phyloP scores from a whole-genome alignment of 2,888 invertebrate genomes.

The Monopis laevigella region DNA sequence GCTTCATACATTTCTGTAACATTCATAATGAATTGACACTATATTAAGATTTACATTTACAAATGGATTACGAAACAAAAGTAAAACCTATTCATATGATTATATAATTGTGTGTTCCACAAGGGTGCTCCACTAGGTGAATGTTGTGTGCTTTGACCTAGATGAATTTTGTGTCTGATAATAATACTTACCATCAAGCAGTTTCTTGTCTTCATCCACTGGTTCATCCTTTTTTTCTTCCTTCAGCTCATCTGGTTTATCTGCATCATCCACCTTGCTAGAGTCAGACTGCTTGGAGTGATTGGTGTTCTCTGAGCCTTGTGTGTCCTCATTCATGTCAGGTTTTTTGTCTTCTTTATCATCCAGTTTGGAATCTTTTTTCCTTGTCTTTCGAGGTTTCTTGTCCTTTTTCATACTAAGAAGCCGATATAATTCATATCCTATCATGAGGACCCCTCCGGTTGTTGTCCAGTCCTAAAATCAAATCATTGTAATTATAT shows the following conservation, averaged over 20 bases:
- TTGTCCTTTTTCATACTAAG: conserved; percentile 80
- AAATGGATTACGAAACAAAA: too few relatives aligned
- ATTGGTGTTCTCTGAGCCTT: conserved; percentile 39
- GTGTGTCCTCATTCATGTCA: conserved; percentile 48
- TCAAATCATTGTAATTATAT: background rate
- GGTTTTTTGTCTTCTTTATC: conserved; percentile 25
- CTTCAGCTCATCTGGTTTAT: conserved; percentile 56
- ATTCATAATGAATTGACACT: conserved; percentile 10
- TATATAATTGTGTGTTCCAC: too few relatives aligned
- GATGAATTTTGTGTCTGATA: too few relatives aligned
- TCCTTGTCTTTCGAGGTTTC: conserved; percentile 64
- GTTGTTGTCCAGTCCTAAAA: conserved; percentile 81
- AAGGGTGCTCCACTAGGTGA: too few relatives aligned
- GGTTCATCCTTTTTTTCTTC: conserved; percentile 61
- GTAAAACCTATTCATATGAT: too few relatives aligned
- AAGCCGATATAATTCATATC: conserved; percentile 95
- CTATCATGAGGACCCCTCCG: conserved; percentile 95
- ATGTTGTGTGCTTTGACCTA: too few relatives aligned
- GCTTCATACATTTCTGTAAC: conserved; percentile 81
- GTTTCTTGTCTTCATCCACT: conserved; percentile 71
- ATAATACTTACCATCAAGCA: conserved; percentile 79
- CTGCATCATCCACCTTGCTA: conserved; percentile 39
- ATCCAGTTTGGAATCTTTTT: conserved; percentile 43
- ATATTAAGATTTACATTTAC: too few relatives aligned
- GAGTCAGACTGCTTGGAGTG: conserved; percentile 38